phyloP scores from a whole-genome alignment of 2,797 vertebrate genomes.

The Pipistrellus kuhlii region DNA sequence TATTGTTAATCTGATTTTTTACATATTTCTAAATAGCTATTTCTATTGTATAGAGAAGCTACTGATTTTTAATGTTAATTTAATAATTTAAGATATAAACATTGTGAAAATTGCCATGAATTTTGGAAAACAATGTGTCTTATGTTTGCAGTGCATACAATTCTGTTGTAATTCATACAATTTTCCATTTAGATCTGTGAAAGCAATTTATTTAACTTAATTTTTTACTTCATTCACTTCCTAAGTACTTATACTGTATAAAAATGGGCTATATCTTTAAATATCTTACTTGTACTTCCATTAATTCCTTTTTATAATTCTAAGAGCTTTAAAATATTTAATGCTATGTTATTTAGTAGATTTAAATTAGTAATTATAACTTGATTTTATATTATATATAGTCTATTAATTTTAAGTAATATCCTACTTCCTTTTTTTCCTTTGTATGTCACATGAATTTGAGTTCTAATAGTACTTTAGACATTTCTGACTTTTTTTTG shows the following conservation, averaged over 20 bases:
- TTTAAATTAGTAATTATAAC: conserved; percentile 41
- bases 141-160: neutral
- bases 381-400: conserved; percentile 34
- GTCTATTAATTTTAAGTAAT: conserved; percentile 32
- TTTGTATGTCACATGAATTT: conserved; percentile 5
- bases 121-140: neutral
- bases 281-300: neutral
- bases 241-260: neutral
- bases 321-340: conserved; percentile 46
- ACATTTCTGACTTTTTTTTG: neutral
- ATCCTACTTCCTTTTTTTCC: conserved; percentile 20
- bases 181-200: neutral
- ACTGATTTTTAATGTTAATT: conserved; percentile 45
- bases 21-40: conserved; percentile 43
- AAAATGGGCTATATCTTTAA: conserved; percentile 5
- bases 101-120: no score
- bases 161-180: neutral
- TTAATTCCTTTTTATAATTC: conserved; percentile 19
- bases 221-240: conserved; percentile 4
- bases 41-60: conserved; percentile 14
- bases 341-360: neutral
- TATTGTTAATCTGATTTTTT: conserved; percentile 57
- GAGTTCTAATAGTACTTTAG: neutral
- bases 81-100: neutral
- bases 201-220: neutral